These are phyloP conservation scores for Heliconius aoede DNA, from an alignment of 2,888 invertebrate species.

Conservation along the genomic window DNA sequence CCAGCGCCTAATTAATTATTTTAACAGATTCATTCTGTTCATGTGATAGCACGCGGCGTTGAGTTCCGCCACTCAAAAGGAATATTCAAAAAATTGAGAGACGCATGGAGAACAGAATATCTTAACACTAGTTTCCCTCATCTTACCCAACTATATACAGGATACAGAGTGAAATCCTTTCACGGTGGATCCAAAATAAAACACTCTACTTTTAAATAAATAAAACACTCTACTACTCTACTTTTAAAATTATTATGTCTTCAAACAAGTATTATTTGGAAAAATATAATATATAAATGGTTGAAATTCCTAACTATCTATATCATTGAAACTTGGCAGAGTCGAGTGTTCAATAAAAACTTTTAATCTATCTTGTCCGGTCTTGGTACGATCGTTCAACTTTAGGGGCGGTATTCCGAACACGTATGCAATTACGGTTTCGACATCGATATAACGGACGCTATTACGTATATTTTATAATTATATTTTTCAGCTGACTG, in stretches of 20 bases:
- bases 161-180: neutral
- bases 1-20: too few relatives aligned
- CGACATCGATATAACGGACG: constrained; percentile 11
- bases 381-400: constrained; percentile 18
- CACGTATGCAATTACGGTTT: constrained; percentile 53
- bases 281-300: neutral
- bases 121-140: neutral
- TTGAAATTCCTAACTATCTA: constrained; percentile 1
- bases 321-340: constrained; percentile 17
- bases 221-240: neutral
- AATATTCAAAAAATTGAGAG: neutral
- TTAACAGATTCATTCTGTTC: too few relatives aligned
- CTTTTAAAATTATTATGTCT: neutral
- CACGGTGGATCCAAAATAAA: too few relatives aligned
- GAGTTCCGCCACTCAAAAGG: too few relatives aligned
- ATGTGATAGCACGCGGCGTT: too few relatives aligned
- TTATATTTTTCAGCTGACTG: neutral
- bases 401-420: constrained; percentile 41
- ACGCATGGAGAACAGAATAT: neutral
- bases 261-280: neutral
- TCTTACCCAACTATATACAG: neutral
- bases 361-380: constrained; percentile 23
- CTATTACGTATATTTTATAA: constrained; percentile 1
- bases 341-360: constrained; percentile 21
- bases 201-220: neutral